These are phyloP conservation scores for Uloborus diversus DNA, from an alignment of 1,140 invertebrate genomes.

Conservation along the genomic window DNA sequence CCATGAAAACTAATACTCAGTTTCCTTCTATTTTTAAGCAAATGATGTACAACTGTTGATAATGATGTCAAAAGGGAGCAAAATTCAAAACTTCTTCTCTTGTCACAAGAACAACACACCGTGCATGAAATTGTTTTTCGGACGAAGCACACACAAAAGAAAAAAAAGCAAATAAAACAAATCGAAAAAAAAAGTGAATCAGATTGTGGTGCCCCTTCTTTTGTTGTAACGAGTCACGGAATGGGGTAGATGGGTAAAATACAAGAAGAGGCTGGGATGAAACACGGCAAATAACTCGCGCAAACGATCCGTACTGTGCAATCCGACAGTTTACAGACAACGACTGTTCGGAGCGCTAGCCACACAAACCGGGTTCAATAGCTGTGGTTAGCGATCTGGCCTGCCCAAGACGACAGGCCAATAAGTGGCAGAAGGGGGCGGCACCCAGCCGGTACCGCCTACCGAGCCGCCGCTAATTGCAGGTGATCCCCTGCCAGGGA, in stretches of 20 bases:
- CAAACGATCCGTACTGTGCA: slow-evolving; percentile 20
- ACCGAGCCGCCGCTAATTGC: slow-evolving; percentile 49
- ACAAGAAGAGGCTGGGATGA: not conserved
- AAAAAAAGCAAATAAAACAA: too few relatives aligned
- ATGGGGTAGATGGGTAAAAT: slow-evolving; percentile 10
- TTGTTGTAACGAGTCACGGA: slow-evolving; percentile 35
- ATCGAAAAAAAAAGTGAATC: slow-evolving; percentile 6
- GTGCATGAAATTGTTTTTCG: not conserved
- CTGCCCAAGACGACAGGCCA: slow-evolving; percentile 33
- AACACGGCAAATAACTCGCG: slow-evolving; percentile 22
- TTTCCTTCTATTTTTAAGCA: slow-evolving; percentile 2
- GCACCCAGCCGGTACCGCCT: slow-evolving; percentile 38
- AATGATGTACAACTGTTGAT: not conserved
- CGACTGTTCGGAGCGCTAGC: slow-evolving; percentile 17
- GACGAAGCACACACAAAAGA: slow-evolving; percentile 18
- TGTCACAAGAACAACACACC: not conserved
- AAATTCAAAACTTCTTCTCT: not conserved
- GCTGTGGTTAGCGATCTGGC: slow-evolving; percentile 51
- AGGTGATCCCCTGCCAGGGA: slow-evolving; percentile 38
- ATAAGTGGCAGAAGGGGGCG: slow-evolving; percentile 51
- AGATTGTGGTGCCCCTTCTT: not conserved
- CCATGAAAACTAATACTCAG: slow-evolving; percentile 3
- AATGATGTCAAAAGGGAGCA: not conserved
- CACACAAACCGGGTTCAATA: slow-evolving; percentile 35
- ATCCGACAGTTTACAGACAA: slow-evolving; percentile 32